Evolutionary conservation across 1,140 invertebrate genomes (phyloP), one percentile per base, ranked within the genome.

Genomic region (Yoshiicerus persimilis): DNA sequence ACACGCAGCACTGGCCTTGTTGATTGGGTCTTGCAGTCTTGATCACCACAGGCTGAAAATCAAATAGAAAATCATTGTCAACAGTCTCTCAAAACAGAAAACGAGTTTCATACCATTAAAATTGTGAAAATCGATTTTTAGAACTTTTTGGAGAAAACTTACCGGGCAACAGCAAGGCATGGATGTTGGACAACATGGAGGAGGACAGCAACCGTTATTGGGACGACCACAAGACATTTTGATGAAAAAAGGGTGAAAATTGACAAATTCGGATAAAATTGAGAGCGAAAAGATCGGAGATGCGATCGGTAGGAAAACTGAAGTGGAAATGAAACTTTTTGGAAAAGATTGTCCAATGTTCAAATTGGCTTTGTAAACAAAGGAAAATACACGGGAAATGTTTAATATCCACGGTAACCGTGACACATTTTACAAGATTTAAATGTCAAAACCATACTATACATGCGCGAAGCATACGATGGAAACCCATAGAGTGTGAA

Each of bases 1-100:
- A 91, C 13, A 91, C 89, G 38, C 90, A 91, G 87, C 90, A 91
- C 83, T 91, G 90, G 16, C 90, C 90, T 83, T 90, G 89, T 70
- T 90, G 90, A 6, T 86, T 66, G 16, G 84, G 90, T 25, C 80
- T 56, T 39, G 84, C 83, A 1, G 89, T 90, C 84, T 90, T 90
- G 70, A 91, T 91, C 9, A 91, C 84, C 20, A 91, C 87, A 25
- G 90, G 88, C 86, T 88, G 27, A 41, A 87, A 86, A 70, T 47
- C 11, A 84, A 89, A 39, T n/a, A 64, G 23, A 66, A 27, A 27
- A 20, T n/a, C n/a, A n/a, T n/a, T 25, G 25, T 0, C 56, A 83
- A 39, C 41, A 39, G n/a, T 6, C 3, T 25, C 11, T 27, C 32
- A 27, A n/a, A n/a, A n/a, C n/a, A n/a, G n/a, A n/a, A n/a, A n/a